phyloP scores from a whole-genome alignment of 2,888 invertebrate species.

The Ormia ochracea region DNA sequence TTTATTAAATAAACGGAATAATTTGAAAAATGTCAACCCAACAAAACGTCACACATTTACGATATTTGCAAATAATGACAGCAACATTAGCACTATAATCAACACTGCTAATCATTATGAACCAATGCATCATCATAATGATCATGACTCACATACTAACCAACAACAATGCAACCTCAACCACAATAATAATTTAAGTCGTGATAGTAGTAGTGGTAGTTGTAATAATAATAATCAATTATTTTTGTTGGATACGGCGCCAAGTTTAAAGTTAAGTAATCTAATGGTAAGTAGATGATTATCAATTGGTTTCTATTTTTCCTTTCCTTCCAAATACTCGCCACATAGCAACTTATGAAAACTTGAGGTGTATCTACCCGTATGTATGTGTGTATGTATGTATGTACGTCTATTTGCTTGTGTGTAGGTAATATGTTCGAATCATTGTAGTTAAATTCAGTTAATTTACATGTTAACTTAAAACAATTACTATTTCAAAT shows the following conservation, averaged over 20 bases:
- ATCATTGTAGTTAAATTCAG: background rate
- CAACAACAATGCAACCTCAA: constrained; percentile 58
- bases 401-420: too few species aligned
- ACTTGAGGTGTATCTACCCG: background rate
- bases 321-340: background rate
- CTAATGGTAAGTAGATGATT: constrained; percentile 74
- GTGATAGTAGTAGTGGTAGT: constrained; percentile 58
- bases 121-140: constrained; percentile 49
- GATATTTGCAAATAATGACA: constrained; percentile 41
- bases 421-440: too few species aligned
- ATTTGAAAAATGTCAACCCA: constrained; percentile 50
- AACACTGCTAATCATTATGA: constrained; percentile 62
- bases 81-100: constrained; percentile 53
- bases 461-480: constrained; percentile 50
- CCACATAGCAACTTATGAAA: background rate
- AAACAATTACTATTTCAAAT: constrained; percentile 21
- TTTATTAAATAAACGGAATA: constrained; percentile 66
- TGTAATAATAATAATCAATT: constrained; percentile 65
- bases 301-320: constrained; percentile 27
- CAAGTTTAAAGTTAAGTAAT: constrained; percentile 76
- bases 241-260: constrained; percentile 73
- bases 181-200: constrained; percentile 50
- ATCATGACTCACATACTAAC: constrained; percentile 35
- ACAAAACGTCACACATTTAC: constrained; percentile 52
- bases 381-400: too few species aligned